phyloP scores from a whole-genome alignment of 2,797 vertebrate genomes.

The Sylvilagus floridanus region DNA sequence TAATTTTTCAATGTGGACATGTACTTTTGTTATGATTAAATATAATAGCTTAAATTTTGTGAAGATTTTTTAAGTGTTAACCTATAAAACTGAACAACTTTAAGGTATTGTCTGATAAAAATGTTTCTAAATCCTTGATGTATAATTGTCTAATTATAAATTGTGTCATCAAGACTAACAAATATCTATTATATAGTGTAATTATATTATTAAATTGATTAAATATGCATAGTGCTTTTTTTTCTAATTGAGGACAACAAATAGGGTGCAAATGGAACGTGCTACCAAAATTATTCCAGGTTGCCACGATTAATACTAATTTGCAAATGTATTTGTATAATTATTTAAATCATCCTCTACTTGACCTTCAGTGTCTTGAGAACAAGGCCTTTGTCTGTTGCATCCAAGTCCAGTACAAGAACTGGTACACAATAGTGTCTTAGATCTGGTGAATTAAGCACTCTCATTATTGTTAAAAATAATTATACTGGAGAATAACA shows the following conservation, averaged over 20 bases:
- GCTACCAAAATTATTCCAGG: not conserved
- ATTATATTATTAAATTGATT: not conserved
- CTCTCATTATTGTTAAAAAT: not conserved
- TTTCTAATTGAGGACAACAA: not conserved
- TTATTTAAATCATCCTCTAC: not conserved
- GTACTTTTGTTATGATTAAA: not conserved
- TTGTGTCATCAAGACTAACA: not conserved
- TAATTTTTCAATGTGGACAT: constrained; percentile 2
- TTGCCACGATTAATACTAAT: not conserved
- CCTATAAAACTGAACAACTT: not conserved
- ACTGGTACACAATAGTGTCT: not conserved
- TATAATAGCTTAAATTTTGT: not conserved
- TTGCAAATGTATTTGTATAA: not conserved
- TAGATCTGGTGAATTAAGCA: not conserved
- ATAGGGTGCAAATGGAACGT: not conserved
- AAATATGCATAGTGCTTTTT: not conserved
- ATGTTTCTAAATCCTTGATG: not conserved
- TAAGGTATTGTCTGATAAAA: constrained; percentile 41
- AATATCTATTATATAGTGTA: not conserved
- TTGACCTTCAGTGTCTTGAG: not conserved
- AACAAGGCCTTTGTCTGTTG: not conserved
- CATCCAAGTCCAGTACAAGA: not conserved
- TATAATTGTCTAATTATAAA: not conserved
- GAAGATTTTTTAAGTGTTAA: not conserved
- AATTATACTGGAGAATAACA: not conserved